phyloP scores from a whole-genome alignment of 2,888 invertebrate genomes.

The Liodrosophila aerea region DNA sequence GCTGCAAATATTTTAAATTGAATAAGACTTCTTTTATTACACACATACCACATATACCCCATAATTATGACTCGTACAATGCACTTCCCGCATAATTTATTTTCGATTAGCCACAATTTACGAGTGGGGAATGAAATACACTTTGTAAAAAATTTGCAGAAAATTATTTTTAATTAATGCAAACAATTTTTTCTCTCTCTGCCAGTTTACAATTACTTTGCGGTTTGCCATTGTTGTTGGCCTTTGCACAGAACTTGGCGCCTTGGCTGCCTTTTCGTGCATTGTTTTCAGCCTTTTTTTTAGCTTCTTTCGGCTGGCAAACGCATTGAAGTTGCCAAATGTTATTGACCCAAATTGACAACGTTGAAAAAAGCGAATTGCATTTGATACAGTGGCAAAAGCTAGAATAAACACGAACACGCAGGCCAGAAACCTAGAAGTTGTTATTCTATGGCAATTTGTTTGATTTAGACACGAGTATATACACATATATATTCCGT shows the following conservation, averaged over 20 bases:
- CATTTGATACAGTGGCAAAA: constrained; percentile 48
- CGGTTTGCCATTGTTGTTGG: constrained; percentile 42
- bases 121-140: constrained; percentile 8
- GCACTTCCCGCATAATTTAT: constrained; percentile 37
- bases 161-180: constrained; percentile 52
- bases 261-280: constrained; percentile 57
- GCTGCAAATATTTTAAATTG: constrained; percentile 23
- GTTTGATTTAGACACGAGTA: neutral
- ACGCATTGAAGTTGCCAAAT: constrained; percentile 70
- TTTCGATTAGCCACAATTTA: constrained; percentile 26
- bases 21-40: too few relatives aligned
- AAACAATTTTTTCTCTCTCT: constrained; percentile 12
- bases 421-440: constrained; percentile 4
- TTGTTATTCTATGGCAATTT: neutral
- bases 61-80: constrained; percentile 13
- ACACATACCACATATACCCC: neutral
- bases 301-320: constrained; percentile 21
- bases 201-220: constrained; percentile 35
- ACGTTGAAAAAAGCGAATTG: constrained; percentile 19
- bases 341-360: constrained; percentile 72
- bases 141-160: constrained; percentile 24
- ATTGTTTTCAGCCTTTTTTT: constrained; percentile 15
- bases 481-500: neutral
- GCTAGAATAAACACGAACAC: too few relatives aligned
- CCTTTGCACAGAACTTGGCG: constrained; percentile 71